phyloP scores from a whole-genome alignment of 2,113 vertebrate genomes.

The Leptobrachium leishanense region DNA sequence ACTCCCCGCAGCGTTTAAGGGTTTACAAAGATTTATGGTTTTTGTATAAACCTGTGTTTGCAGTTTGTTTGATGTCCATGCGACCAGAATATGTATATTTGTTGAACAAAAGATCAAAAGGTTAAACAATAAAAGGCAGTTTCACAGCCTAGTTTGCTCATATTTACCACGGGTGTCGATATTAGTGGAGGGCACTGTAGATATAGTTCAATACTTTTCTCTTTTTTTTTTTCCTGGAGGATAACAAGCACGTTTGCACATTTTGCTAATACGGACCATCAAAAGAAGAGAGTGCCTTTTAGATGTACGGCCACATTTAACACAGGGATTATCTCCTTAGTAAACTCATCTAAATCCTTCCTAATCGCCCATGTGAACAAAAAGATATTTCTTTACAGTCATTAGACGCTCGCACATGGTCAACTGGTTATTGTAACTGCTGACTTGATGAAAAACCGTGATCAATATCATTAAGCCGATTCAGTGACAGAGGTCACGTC shows the following conservation, averaged over 20 bases:
- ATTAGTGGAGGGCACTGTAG: too few species aligned
- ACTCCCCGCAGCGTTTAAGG: too few species aligned
- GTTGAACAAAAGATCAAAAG: too few species aligned
- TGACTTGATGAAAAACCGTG: not conserved
- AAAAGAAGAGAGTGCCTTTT: conserved; percentile 27
- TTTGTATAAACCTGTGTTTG: too few species aligned
- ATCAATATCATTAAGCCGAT: not conserved
- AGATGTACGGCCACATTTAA: conserved; percentile 28
- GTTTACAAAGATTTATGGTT: too few species aligned
- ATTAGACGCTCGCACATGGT: not conserved
- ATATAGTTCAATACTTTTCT: too few species aligned
- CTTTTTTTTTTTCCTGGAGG: not conserved
- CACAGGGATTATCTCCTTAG: conserved; percentile 32
- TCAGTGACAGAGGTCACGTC: not conserved
- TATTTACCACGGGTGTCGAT: too few species aligned
- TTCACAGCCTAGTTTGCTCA: too few species aligned
- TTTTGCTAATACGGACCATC: conserved; percentile 24
- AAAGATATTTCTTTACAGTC: conserved; percentile 30
- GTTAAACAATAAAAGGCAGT: too few species aligned
- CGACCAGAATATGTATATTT: too few species aligned
- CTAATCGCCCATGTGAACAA: conserved; percentile 35
- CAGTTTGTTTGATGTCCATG: too few species aligned
- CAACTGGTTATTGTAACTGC: not conserved
- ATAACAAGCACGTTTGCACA: conserved; percentile 19
- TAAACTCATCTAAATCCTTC: conserved; percentile 32